phyloP scores from a whole-genome alignment of 1,140 invertebrate genomes.

The Drosophila insularis region DNA sequence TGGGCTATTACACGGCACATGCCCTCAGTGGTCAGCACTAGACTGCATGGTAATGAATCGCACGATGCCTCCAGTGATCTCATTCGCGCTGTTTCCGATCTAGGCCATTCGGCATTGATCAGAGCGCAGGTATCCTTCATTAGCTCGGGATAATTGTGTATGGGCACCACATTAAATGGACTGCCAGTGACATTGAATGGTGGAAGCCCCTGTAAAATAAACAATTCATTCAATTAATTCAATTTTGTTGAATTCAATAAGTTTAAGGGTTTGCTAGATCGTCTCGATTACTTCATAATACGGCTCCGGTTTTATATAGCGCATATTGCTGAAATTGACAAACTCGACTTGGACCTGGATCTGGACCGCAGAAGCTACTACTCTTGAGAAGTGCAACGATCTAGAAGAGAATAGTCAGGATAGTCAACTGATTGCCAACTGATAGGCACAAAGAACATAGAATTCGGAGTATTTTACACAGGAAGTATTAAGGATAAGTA shows the following conservation, averaged over 20 bases:
- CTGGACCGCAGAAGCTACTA: constrained; percentile 8
- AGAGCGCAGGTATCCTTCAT: constrained; percentile 86
- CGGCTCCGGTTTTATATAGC: constrained; percentile 80
- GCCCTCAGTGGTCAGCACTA: constrained; percentile 86
- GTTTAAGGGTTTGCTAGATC: constrained; percentile 15
- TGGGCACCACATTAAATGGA: constrained; percentile 84
- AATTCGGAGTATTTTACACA: constrained; percentile 29
- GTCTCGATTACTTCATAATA: constrained; percentile 75
- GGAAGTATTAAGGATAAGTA: background rate
- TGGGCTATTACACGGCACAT: constrained; percentile 86
- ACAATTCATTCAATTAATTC: constrained; percentile 7
- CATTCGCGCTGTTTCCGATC: constrained; percentile 89
- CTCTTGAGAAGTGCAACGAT: constrained; percentile 50
- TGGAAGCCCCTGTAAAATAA: constrained; percentile 76
- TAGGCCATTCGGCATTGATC: constrained; percentile 91
- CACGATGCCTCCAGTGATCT: constrained; percentile 87
- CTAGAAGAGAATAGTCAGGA: constrained; percentile 65
- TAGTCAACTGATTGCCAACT: constrained; percentile 44
- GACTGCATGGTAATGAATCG: constrained; percentile 88
- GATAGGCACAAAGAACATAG: constrained; percentile 26
- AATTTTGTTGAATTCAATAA: background rate
- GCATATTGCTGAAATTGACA: constrained; percentile 69
- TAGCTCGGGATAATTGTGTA: constrained; percentile 88
- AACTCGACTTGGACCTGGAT: constrained; percentile 49
- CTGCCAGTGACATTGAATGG: constrained; percentile 81